These are phyloP conservation scores for Mesochorus sp. DNA, from an alignment of 2,888 invertebrate species.

Conservation along the genomic window DNA sequence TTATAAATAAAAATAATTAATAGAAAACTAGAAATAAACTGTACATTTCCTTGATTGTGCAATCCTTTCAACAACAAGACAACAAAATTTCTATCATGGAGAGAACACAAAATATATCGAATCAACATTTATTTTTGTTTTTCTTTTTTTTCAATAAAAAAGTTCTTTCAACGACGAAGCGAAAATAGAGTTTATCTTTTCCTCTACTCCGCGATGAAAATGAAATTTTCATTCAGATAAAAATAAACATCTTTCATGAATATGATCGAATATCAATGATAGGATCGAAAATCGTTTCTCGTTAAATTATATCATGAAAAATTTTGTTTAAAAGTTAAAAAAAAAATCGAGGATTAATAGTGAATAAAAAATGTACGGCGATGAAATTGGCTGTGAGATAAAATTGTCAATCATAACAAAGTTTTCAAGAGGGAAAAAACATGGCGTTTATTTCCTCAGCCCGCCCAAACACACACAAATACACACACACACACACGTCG, in stretches of 20 bases:
- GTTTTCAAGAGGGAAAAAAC: conserved; percentile 65
- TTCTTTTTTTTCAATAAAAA: neutral
- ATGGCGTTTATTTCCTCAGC: conserved; percentile 67
- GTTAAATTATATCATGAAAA: neutral
- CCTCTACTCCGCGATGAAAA: neutral
- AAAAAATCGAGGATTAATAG: no score
- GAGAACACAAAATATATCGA: no score
- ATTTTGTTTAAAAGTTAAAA: neutral
- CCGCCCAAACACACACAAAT: conserved; percentile 69
- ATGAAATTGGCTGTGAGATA: conserved; percentile 1
- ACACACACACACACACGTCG: conserved; percentile 53
- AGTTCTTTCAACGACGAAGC: no score
- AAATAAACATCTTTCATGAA: neutral
- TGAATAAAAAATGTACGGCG: neutral
- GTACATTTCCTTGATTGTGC: no score
- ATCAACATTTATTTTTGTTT: no score
- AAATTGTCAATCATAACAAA: conserved; percentile 34
- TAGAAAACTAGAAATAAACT: no score
- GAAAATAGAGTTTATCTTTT: no score
- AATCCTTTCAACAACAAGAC: no score
- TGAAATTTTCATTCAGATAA: neutral
- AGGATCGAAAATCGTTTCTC: neutral
- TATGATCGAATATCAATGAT: neutral
- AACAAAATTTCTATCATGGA: no score
- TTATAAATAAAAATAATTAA: no score